Percentiles rank a stretch among this genome's conserved stretches.
Conservation (phyloP, 2,888 invertebrate genomes). For the Gibbula magus region DNA sequence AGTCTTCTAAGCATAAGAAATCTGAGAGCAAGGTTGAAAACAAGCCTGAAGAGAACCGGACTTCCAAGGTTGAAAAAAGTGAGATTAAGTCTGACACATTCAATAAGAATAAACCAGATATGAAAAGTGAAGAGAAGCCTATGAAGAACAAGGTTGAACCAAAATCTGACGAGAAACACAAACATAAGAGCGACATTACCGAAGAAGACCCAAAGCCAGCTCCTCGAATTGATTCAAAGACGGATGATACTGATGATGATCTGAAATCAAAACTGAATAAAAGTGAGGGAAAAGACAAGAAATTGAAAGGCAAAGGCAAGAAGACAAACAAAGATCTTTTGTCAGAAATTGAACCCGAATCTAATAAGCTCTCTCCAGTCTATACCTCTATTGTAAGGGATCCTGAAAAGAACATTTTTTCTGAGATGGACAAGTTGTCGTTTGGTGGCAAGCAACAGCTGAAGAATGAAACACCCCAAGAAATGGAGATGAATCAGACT, state of each 20-base stretch:
- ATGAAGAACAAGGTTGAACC: constrained; percentile 27
- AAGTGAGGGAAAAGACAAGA: constrained; percentile 38
- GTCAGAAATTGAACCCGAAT: background rate
- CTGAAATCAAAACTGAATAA: background rate
- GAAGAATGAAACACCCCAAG: background rate
- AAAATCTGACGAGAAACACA: constrained; percentile 36
- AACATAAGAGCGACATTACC: constrained; percentile 43
- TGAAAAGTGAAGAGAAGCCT: constrained; percentile 38
- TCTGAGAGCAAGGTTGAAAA: constrained; percentile 25
- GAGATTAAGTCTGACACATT: constrained; percentile 27
- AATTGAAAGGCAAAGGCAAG: constrained; percentile 24
- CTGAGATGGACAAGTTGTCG: constrained; percentile 11
- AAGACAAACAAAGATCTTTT: constrained; percentile 32
- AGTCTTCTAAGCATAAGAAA: constrained; percentile 20
- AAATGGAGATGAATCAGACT: background rate
- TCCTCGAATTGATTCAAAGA: background rate
- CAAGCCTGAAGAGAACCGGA: constrained; percentile 35
- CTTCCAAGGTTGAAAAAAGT: constrained; percentile 42
- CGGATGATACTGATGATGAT: background rate
- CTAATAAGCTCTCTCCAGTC: background rate
- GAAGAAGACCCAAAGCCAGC: constrained; percentile 27
- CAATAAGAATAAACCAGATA: constrained; percentile 28
- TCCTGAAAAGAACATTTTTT: constrained; percentile 25
- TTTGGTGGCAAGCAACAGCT: background rate
- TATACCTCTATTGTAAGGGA: background rate